phyloP scores from a whole-genome alignment of 2,113 vertebrate species.

The Psettodes erumei region DNA sequence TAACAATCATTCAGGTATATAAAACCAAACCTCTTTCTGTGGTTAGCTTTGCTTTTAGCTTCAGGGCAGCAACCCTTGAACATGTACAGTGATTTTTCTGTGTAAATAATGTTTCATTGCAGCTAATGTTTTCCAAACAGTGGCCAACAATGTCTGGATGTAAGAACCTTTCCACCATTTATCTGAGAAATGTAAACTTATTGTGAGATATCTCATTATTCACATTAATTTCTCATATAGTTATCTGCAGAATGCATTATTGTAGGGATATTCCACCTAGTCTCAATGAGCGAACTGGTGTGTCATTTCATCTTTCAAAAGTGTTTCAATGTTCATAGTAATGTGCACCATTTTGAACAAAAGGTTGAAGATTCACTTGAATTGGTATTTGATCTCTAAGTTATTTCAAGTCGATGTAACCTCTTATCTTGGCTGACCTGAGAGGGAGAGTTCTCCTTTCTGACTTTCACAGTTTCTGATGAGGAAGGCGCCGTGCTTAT shows the following conservation, averaged over 20 bases:
- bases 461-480: conserved; percentile 92
- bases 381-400: neutral
- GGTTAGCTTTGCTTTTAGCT: neutral
- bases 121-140: too few species aligned
- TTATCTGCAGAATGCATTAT: too few species aligned
- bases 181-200: neutral
- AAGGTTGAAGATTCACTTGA: neutral
- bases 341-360: neutral
- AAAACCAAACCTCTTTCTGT: neutral
- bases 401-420: neutral
- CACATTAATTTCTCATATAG: too few species aligned
- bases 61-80: too few species aligned
- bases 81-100: too few species aligned
- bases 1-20: neutral
- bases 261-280: too few species aligned
- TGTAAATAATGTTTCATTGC: too few species aligned
- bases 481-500: conserved; percentile 88
- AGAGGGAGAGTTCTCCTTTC: conserved; percentile 88
- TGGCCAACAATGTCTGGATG: neutral
- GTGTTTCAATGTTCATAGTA: neutral
- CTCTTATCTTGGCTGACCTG: conserved; percentile 82
- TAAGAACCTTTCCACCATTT: neutral
- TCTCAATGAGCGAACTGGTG: too few species aligned
- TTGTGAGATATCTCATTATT: neutral
- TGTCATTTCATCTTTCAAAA: neutral